Percentiles rank a stretch among this genome's conserved stretches.
phyloP scores from a whole-genome alignment of 2,797 vertebrate genomes.

The Chloroceryle inda region DNA sequence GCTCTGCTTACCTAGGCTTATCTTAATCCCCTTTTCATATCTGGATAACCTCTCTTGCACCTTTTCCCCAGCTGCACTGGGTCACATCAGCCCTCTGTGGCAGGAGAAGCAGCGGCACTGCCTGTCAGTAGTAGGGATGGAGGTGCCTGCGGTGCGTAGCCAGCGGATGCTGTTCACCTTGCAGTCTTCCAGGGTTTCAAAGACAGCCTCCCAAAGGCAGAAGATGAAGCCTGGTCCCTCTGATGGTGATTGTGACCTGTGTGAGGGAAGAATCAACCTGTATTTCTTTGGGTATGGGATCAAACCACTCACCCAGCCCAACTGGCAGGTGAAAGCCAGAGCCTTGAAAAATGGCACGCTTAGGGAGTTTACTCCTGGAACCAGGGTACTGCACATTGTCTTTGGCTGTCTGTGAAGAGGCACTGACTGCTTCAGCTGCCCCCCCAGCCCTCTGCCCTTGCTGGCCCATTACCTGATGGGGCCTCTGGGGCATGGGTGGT shows the following conservation, averaged over 20 bases:
- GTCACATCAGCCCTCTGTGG: neutral
- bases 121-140: neutral
- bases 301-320: neutral
- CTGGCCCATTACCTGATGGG: accelerated
- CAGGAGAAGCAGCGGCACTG: neutral
- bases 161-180: neutral
- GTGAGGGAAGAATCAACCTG: neutral
- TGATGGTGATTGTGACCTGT: neutral
- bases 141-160: neutral
- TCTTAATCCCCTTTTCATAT: constrained; percentile 29
- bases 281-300: neutral
- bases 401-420: neutral
- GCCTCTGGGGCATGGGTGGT: neutral
- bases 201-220: neutral
- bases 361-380: neutral
- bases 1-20: constrained; percentile 38
- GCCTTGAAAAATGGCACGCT: neutral
- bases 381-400: accelerated
- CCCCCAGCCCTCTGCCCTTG: neutral
- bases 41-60: constrained; percentile 31
- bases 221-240: neutral
- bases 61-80: neutral
- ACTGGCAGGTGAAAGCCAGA: neutral
- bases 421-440: neutral
- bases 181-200: neutral